Percentiles rank a stretch among this genome's conserved stretches.
phyloP scores from a whole-genome alignment of 2,888 invertebrate species.

The Leptinotarsa rubiginosa region DNA sequence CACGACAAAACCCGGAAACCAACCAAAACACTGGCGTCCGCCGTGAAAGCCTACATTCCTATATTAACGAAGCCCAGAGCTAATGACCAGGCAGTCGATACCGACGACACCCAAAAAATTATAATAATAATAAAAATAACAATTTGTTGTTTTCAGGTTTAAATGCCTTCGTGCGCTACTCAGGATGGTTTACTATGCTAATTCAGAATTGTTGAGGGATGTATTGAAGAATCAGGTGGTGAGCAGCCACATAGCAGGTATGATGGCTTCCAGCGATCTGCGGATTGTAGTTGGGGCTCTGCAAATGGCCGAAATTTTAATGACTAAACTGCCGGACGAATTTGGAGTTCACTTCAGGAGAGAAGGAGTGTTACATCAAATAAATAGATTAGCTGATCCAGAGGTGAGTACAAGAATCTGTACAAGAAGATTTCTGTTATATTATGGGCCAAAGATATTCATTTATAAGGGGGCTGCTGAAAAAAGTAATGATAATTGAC shows the following conservation, averaged over 20 bases:
- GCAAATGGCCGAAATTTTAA: conserved; percentile 96
- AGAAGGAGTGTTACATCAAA: conserved; percentile 97
- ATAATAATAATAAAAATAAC: background rate
- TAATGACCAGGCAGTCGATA: no score
- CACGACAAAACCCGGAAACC: no score
- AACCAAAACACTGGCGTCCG: no score
- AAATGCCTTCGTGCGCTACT: conserved; percentile 96
- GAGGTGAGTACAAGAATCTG: conserved; percentile 63
- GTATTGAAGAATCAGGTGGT: conserved; percentile 82
- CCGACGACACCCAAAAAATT: no score
- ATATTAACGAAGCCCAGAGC: no score
- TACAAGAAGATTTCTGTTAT: background rate
- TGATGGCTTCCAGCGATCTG: conserved; percentile 97
- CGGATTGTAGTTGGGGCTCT: conserved; percentile 96
- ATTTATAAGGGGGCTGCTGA: no score
- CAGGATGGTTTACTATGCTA: conserved; percentile 96
- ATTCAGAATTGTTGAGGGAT: conserved; percentile 84
- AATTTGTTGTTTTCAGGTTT: conserved; percentile 66
- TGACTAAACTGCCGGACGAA: conserved; percentile 95
- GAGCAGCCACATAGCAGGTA: conserved; percentile 96
- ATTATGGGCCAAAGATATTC: no score
- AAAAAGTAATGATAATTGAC: no score
- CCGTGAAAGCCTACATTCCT: no score
- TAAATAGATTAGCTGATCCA: conserved; percentile 77
- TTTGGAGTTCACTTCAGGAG: conserved; percentile 96